These are phyloP conservation scores for Sphecodes monilicornis DNA, from an alignment of 2,888 invertebrate species.

Conservation along the genomic window DNA sequence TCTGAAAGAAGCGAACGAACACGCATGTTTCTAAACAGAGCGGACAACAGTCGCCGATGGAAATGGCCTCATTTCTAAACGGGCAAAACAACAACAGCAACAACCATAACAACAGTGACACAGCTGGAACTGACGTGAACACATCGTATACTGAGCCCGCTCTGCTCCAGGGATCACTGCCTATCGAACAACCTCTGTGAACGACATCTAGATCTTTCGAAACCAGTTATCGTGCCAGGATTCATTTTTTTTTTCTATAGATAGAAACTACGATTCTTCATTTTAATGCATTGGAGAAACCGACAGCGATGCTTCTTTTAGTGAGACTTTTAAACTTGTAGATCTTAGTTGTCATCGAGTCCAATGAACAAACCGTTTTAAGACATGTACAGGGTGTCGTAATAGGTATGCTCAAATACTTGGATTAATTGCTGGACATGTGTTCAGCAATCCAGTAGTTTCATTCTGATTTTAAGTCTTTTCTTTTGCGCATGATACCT, in stretches of 20 bases:
- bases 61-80: conserved; percentile 84
- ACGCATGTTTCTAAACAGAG: conserved; percentile 84
- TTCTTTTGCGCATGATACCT: conserved; percentile 12
- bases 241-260: background rate
- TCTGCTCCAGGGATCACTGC: conserved; percentile 74
- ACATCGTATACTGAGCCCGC: conserved; percentile 71
- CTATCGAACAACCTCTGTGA: conserved; percentile 78
- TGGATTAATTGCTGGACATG: conserved; percentile 37
- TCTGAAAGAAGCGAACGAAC: conserved; percentile 84
- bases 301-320: conserved; percentile 40
- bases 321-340: conserved; percentile 58
- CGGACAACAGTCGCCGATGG: conserved; percentile 83
- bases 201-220: conserved; percentile 31
- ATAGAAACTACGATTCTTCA: background rate
- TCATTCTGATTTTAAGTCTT: conserved; percentile 41
- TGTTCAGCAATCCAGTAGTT: conserved; percentile 32
- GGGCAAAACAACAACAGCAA: conserved; percentile 84
- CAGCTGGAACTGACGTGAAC: conserved; percentile 74
- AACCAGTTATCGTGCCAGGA: conserved; percentile 18
- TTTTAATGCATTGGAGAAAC: background rate
- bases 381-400: conserved; percentile 69
- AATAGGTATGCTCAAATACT: conserved; percentile 68
- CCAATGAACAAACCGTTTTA: conserved; percentile 53
- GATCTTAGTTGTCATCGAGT: conserved; percentile 50
- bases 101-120: conserved; percentile 76